Base-by-base conservation (phyloP, 1,140 invertebrate species). In the Halesus radiatus region DNA sequence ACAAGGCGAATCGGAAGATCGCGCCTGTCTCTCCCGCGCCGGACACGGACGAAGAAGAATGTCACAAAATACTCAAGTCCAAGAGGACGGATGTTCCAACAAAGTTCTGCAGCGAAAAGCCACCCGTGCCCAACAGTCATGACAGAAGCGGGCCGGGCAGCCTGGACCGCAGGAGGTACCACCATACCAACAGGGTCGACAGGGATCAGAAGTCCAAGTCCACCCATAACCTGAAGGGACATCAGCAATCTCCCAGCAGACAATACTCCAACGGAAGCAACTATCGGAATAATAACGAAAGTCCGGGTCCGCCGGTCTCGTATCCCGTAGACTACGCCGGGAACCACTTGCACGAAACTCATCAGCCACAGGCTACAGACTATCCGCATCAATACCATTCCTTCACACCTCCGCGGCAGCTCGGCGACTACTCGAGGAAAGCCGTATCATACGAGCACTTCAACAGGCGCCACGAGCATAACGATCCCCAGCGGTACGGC, bases 151-250 rank as follows among this genome's bases (percentile, higher is more conserved):
- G 86, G 29, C 85, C 89, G 13, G 88, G 88, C 3, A 92, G 91
- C 81, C 85, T 92, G 76, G 91, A 92, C 80, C 86, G 91, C 76
- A 84, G 90, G 37, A 75, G 87, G 32, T 86, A 89, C n/a, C 84
- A 84, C 18, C 77, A 87, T 73, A 78, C 87, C 23, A 84, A 87
- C 90, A 79, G 87, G 91, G 68, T 85, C 20, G 88, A 90, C 78
- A 83, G 89, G 23, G 91, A 92, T 84, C 89, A 91, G 78, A 92
- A 92, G 85, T 89, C 89, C 68, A 87, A 89, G 76, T 92, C 91
- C 8, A 90, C 90, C 1, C 85, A 91, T 81, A 88, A 90, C 52
- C 83, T 88, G 1, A 89, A 90, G 81, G 88, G 88, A 8, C 86
- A 88, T 23, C 88, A 88, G 52, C 73, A 79, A 26, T 64, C 78